phyloP scores from a whole-genome alignment of 2,888 invertebrate genomes.

The Drosophila borborema region DNA sequence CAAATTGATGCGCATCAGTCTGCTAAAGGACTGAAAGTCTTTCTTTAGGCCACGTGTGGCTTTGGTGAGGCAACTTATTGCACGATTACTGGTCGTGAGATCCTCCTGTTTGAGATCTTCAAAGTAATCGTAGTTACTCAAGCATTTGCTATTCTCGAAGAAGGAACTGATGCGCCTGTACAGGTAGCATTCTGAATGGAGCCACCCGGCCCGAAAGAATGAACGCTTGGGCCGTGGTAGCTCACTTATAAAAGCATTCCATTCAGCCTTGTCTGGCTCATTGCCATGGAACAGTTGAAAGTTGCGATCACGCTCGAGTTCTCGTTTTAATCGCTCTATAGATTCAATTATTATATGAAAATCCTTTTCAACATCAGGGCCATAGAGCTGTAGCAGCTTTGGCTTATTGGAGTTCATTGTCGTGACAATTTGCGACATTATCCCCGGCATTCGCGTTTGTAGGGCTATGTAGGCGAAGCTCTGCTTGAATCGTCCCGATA shows the following conservation, averaged over 20 bases:
- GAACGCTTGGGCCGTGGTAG: slow-evolving; percentile 82
- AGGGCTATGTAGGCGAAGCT: slow-evolving; percentile 95
- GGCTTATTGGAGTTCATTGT: slow-evolving; percentile 92
- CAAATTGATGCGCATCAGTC: slow-evolving; percentile 88
- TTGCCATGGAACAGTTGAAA: slow-evolving; percentile 86
- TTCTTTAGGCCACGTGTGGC: slow-evolving; percentile 45
- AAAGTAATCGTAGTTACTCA: slow-evolving; percentile 92
- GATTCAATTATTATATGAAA: slow-evolving; percentile 89
- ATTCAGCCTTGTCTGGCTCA: slow-evolving; percentile 78
- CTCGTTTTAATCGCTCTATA: slow-evolving; percentile 93
- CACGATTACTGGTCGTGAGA: slow-evolving; percentile 83
- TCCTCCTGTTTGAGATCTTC: slow-evolving; percentile 89
- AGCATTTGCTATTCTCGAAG: slow-evolving; percentile 87
- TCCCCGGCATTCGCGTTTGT: slow-evolving; percentile 94
- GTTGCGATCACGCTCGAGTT: slow-evolving; percentile 94
- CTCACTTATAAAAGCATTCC: slow-evolving; percentile 86
- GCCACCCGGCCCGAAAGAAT: slow-evolving; percentile 93
- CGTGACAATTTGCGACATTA: slow-evolving; percentile 94
- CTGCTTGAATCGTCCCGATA: slow-evolving; percentile 88
- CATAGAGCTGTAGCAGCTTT: slow-evolving; percentile 87
- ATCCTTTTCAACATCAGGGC: slow-evolving; percentile 88
- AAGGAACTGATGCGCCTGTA: slow-evolving; percentile 90
- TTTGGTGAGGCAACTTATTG: slow-evolving; percentile 57
- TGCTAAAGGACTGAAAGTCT: slow-evolving; percentile 49
- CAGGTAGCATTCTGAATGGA: slow-evolving; percentile 96